A percentile compares a stretch with the other conserved stretches of the same genome.
phyloP scores from a whole-genome alignment of 2,888 invertebrate species.

The Leucoptera coffeella region DNA sequence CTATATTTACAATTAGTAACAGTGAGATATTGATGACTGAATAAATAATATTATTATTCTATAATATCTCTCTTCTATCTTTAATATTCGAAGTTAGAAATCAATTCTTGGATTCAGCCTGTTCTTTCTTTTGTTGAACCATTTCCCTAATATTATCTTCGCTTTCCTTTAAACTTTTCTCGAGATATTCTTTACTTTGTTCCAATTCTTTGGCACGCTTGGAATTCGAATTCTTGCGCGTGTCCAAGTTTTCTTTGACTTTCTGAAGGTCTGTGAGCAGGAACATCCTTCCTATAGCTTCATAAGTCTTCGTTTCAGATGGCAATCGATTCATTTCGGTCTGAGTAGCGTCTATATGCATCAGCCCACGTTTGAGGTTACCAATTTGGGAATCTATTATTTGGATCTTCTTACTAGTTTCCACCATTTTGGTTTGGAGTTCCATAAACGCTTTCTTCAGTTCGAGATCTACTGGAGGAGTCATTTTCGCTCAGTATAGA shows the following conservation, averaged over 20 bases:
- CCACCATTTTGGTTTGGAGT: conserved; percentile 73
- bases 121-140: conserved; percentile 61
- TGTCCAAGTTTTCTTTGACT: conserved; percentile 58
- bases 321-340: conserved; percentile 57
- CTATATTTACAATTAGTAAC: no score
- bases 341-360: conserved; percentile 67
- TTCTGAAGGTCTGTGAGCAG: conserved; percentile 60
- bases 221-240: conserved; percentile 47
- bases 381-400: conserved; percentile 74
- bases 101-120: conserved; percentile 14
- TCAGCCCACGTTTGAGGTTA: conserved; percentile 58
- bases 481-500: conserved; percentile 20
- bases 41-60: no score
- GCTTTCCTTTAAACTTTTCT: conserved; percentile 75
- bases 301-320: conserved; percentile 63
- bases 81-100: no score
- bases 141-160: conserved; percentile 82
- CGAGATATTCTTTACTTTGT: conserved; percentile 72
- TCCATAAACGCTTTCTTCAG: conserved; percentile 72
- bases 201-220: conserved; percentile 68
- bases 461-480: conserved; percentile 52
- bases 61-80: no score
- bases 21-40: no score
- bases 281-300: conserved; percentile 82
- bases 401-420: conserved; percentile 73